These are phyloP conservation scores for Drosophila phalerata DNA, from an alignment of 2,888 invertebrate genomes.

Conservation along the genomic window DNA sequence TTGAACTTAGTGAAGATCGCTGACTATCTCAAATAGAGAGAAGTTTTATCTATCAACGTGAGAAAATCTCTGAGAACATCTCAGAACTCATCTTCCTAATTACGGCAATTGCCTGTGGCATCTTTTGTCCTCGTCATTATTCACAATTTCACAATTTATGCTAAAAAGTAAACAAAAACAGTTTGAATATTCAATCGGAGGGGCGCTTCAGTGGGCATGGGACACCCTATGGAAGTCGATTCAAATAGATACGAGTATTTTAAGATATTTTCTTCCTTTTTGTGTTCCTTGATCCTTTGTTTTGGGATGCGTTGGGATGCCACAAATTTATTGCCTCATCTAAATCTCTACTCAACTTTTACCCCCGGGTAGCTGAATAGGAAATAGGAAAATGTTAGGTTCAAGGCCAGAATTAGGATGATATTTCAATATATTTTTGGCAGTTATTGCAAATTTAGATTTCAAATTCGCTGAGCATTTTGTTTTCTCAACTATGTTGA, in stretches of 20 bases:
- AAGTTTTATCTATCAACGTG: conserved; percentile 26
- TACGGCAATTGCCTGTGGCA: conserved; percentile 45
- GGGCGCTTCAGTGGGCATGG: conserved; percentile 25
- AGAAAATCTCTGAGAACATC: conserved; percentile 30
- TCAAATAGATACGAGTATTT: conserved; percentile 41
- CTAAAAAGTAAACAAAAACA: conserved; percentile 43
- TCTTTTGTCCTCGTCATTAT: conserved; percentile 16
- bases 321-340: conserved; percentile 75
- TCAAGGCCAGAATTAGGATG: conserved; percentile 16
- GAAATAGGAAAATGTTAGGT: conserved; percentile 1
- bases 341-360: conserved; percentile 53
- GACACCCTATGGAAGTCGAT: conserved; percentile 35
- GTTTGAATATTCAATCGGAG: conserved; percentile 39
- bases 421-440: conserved; percentile 61
- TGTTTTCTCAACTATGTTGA: conserved; percentile 36
- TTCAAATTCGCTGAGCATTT: conserved; percentile 17
- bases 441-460: conserved; percentile 34
- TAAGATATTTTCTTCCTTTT: conserved; percentile 58
- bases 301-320: conserved; percentile 60
- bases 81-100: conserved; percentile 40
- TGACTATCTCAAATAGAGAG: not conserved
- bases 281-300: conserved; percentile 36
- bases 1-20: not conserved
- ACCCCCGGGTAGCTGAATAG: conserved; percentile 38
- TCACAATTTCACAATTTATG: conserved; percentile 40